Conservation (phyloP, 1,140 invertebrate genomes). For the Rhopalosiphum padi region DNA sequence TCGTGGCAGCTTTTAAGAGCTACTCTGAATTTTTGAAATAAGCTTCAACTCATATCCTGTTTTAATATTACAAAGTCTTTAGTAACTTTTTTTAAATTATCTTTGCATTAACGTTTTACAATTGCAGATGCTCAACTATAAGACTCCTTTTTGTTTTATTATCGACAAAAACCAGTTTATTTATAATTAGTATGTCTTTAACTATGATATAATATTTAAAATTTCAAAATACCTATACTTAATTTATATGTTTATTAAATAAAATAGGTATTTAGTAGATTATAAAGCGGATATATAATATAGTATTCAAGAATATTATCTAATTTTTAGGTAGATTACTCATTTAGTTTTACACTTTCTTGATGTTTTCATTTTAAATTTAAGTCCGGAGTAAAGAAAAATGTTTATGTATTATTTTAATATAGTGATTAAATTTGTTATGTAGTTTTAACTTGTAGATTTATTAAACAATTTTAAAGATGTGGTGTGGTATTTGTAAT, state of each 20-base stretch:
- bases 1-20: conserved; percentile 38
- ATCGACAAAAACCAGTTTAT: not conserved
- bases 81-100: not conserved
- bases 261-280: too few relatives aligned
- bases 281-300: too few relatives aligned
- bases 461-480: not conserved
- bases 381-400: not conserved
- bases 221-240: not conserved
- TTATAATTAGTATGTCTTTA: not conserved
- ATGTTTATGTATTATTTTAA: not conserved
- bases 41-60: conserved; percentile 28
- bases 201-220: not conserved
- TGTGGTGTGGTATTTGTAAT: not conserved
- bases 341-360: not conserved
- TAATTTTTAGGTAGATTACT: not conserved
- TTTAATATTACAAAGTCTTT: conserved; percentile 28
- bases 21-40: conserved; percentile 48
- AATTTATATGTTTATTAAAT: too few relatives aligned
- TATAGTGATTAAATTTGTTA: not conserved
- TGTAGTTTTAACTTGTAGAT: not conserved
- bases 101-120: conserved; percentile 9
- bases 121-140: not conserved
- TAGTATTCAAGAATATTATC: too few relatives aligned
- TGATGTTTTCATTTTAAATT: not conserved
- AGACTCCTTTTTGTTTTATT: not conserved